phyloP scores from a whole-genome alignment of 2,888 invertebrate species.

The Stictocephala bisonia region DNA sequence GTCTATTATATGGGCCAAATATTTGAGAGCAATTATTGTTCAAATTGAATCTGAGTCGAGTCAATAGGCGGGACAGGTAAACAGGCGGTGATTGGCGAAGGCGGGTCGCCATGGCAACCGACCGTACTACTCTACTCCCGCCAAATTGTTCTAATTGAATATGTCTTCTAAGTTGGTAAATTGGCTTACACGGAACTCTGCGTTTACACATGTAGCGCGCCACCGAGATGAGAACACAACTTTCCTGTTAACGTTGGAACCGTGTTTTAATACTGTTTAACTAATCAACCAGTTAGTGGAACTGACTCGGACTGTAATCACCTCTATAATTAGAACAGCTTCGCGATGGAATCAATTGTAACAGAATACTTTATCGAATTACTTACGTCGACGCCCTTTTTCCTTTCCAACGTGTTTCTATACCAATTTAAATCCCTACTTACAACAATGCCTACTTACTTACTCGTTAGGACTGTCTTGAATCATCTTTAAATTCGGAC shows the following conservation, averaged over 20 bases:
- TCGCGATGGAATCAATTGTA: no score
- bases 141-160: constrained; percentile 39
- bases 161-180: constrained; percentile 39
- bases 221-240: neutral
- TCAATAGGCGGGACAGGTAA: neutral
- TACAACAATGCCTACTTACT: no score
- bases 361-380: no score
- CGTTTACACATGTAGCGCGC: constrained; percentile 37
- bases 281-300: constrained; percentile 1
- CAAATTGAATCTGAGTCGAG: constrained; percentile 26
- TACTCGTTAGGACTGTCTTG: no score
- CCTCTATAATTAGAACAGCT: no score
- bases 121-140: constrained; percentile 16
- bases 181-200: constrained; percentile 27
- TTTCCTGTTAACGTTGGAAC: neutral
- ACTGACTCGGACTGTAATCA: constrained; percentile 13
- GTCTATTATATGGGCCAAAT: constrained; percentile 24
- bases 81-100: constrained; percentile 4
- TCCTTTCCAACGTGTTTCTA: no score
- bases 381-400: no score
- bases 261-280: constrained; percentile 23
- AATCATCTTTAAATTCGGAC: no score
- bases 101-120: constrained; percentile 29
- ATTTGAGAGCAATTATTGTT: constrained; percentile 28
- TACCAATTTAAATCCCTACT: no score